A percentile compares a stretch with the other conserved stretches of the same genome.
These are phyloP conservation scores for Numenius arquata DNA, from an alignment of 2,113 vertebrate genomes.

Conservation along the genomic window DNA sequence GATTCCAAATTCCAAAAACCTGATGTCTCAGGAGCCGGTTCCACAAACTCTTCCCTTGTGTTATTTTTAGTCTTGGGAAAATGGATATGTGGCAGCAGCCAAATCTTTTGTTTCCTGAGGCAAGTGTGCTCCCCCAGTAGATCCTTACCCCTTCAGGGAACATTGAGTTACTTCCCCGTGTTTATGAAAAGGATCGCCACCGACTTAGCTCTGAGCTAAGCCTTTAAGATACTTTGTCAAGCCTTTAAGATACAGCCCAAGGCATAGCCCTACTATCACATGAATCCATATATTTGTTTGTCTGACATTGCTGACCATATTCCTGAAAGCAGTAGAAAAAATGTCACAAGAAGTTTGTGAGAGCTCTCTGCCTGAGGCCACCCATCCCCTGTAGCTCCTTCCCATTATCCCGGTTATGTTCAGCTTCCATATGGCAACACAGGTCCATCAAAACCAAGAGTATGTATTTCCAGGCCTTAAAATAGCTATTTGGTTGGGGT, in stretches of 20 bases:
- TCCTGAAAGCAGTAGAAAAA: not conserved
- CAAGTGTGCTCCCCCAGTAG: not conserved
- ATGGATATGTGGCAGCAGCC: not conserved
- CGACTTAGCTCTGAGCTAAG: not conserved
- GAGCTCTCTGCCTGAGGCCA: not conserved
- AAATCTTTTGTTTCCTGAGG: conserved; percentile 1
- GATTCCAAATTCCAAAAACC: conserved; percentile 51
- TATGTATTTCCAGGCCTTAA: not conserved
- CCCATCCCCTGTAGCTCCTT: not conserved
- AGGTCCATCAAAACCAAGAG: not conserved
- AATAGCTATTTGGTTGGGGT: not conserved
- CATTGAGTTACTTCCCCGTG: not conserved
- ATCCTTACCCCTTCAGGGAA: not conserved
- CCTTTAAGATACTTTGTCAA: not conserved
- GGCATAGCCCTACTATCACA: not conserved
- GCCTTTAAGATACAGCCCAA: not conserved
- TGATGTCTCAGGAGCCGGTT: conserved; percentile 38
- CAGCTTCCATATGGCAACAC: not conserved
- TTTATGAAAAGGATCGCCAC: not conserved
- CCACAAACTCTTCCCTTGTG: conserved; percentile 8
- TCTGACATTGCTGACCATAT: not conserved
- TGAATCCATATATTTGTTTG: not conserved
- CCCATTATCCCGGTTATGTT: not conserved
- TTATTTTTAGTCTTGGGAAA: conserved; percentile 53
- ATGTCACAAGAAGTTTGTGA: not conserved